A percentile compares a stretch with the other conserved stretches of the same genome.
These are phyloP conservation scores for Luidia sarsii DNA, from an alignment of 53 echinoderm and acorn worm genomes.

Conservation along the genomic window DNA sequence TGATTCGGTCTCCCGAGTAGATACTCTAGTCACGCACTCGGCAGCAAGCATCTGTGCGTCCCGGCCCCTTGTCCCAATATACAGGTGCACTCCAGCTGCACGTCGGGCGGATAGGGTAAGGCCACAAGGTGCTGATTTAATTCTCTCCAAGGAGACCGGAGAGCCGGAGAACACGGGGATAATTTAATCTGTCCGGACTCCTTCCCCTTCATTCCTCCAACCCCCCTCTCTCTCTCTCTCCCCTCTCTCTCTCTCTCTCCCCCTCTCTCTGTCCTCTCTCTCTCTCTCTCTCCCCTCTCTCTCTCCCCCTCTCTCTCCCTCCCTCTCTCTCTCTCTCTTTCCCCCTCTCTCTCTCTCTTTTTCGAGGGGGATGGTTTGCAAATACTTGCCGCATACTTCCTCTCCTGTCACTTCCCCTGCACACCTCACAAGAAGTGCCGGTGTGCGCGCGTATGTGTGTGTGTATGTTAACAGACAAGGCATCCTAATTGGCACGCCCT, in stretches of 20 bases:
- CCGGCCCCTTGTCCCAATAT: not conserved
- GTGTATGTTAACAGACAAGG: slow-evolving; percentile 12
- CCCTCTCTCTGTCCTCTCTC: not conserved
- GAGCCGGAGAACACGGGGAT: slow-evolving; percentile 24
- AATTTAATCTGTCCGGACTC: slow-evolving; percentile 37
- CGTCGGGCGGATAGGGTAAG: slow-evolving; percentile 13
- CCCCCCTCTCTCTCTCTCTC: not conserved
- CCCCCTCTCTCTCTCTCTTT: no score
- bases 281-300: not conserved
- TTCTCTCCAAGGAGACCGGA: slow-evolving; percentile 18
- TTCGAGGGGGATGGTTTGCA: not conserved
- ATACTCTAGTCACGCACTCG: slow-evolving; percentile 41
- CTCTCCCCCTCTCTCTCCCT: no score
- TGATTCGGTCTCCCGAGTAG: not conserved
- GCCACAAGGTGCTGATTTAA: slow-evolving; percentile 54
- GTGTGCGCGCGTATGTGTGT: not conserved
- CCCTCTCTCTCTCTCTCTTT: no score
- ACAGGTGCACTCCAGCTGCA: slow-evolving; percentile 36
- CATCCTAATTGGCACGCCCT: slow-evolving; percentile 36
- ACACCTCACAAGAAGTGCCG: no score
- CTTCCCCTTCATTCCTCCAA: not conserved
- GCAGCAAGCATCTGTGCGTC: not conserved
- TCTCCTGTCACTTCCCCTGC: no score
- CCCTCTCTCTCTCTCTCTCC: not conserved
- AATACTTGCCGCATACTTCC: not conserved